Percentiles rank a stretch among this genome's conserved stretches.
Conservation (phyloP, 2,797 vertebrate genomes). For the Meda fulgida region DNA sequence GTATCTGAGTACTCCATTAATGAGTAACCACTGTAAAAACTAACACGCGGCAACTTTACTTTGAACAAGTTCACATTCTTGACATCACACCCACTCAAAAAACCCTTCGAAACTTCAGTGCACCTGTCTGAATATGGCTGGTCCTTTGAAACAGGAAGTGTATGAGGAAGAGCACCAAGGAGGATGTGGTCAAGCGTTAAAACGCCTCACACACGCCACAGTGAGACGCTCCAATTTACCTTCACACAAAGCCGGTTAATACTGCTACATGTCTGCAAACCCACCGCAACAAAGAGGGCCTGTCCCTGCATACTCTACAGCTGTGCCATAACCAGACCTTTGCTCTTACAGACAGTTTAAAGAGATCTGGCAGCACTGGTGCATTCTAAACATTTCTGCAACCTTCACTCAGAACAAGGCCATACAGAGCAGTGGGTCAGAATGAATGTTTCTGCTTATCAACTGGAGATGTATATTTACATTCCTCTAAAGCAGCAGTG, state of each 20-base stretch:
- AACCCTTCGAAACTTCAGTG: conserved; percentile 6
- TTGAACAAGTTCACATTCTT: conserved; percentile 10
- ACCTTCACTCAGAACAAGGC: conserved; percentile 5
- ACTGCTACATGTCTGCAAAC: not conserved
- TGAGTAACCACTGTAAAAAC: conserved; percentile 16
- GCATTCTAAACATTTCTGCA: conserved; percentile 16
- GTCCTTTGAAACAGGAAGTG: conserved; percentile 51
- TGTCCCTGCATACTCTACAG: not conserved
- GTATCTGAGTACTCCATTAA: conserved; percentile 12
- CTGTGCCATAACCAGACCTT: conserved; percentile 18
- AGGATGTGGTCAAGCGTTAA: conserved; percentile 57
- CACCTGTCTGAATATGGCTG: conserved; percentile 14
- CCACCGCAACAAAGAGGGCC: not conserved
- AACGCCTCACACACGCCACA: conserved; percentile 16
- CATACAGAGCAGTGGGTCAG: not conserved
- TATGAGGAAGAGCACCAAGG: conserved; percentile 45
- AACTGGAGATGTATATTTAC: conserved; percentile 45
- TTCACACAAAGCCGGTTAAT: not conserved
- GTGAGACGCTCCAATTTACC: conserved; percentile 8
- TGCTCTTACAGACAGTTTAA: conserved; percentile 12
- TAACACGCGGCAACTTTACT: not conserved
- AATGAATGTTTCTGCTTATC: conserved; percentile 5
- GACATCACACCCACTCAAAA: not conserved
- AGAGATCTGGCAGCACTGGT: conserved; percentile 5
- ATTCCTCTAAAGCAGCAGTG: conserved; percentile 34